Conservation (phyloP, 2,888 invertebrate genomes). For the Lepeophtheirus nordmannii region DNA sequence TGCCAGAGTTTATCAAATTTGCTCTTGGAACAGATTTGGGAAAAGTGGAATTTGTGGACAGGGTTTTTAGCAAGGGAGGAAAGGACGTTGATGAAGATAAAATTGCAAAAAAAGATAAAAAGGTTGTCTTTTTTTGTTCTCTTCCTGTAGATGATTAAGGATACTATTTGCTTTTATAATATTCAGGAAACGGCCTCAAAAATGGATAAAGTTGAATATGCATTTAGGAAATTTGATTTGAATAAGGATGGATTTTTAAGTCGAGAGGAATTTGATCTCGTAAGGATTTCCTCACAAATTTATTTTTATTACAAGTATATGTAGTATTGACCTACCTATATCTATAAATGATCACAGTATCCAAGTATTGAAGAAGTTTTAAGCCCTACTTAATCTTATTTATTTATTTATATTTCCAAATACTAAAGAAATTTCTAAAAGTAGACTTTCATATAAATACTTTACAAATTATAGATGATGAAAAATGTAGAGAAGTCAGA, state of each 20-base stretch:
- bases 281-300: neutral
- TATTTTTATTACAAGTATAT: too few relatives aligned
- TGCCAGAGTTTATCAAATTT: conserved; percentile 12
- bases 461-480: conserved; percentile 18
- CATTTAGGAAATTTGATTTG: conserved; percentile 17
- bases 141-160: neutral
- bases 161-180: neutral
- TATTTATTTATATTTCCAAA: too few relatives aligned
- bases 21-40: conserved; percentile 11
- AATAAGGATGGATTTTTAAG: conserved; percentile 20
- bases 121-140: neutral
- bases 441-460: too few relatives aligned
- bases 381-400: neutral
- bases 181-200: neutral
- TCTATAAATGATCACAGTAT: too few relatives aligned
- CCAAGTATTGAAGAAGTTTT: neutral
- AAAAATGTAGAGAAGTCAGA: conserved; percentile 9
- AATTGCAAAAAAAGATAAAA: conserved; percentile 2
- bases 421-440: too few relatives aligned
- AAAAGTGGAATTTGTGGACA: conserved; percentile 13
- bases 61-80: conserved; percentile 18
- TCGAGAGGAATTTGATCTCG: conserved; percentile 17
- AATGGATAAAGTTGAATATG: conserved; percentile 14
- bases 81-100: neutral
- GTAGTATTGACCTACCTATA: too few relatives aligned